phyloP scores from a whole-genome alignment of 1,140 invertebrate species.

The Ips typographus region DNA sequence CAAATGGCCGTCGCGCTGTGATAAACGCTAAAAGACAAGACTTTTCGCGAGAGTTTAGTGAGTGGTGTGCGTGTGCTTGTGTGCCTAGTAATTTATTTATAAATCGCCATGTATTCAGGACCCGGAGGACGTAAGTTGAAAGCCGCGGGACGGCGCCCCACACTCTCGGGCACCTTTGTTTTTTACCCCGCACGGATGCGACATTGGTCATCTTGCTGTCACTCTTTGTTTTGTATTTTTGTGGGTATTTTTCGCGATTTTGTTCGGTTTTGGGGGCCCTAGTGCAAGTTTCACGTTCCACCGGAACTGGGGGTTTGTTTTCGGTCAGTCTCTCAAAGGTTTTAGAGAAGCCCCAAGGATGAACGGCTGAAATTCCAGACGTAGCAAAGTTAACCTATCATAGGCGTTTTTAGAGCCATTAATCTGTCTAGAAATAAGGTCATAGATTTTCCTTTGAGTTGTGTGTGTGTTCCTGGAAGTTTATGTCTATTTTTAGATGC shows the following conservation, averaged over 20 bases:
- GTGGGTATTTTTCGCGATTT: slow-evolving; percentile 8
- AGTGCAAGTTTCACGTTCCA: too few species aligned
- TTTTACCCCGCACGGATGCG: slow-evolving; percentile 17
- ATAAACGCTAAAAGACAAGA: slow-evolving; percentile 44
- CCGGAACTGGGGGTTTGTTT: too few species aligned
- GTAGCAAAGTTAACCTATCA: slow-evolving; percentile 25
- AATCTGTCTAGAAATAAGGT: slow-evolving; percentile 29
- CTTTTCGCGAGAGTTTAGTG: slow-evolving; percentile 45
- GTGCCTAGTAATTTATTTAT: slow-evolving; percentile 42
- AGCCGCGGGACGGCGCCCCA: not conserved
- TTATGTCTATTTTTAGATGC: slow-evolving; percentile 7
- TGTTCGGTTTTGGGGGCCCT: not conserved
- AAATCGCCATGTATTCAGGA: slow-evolving; percentile 48
- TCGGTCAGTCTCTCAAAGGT: too few species aligned
- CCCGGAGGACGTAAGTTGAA: slow-evolving; percentile 50
- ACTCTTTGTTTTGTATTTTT: slow-evolving; percentile 37
- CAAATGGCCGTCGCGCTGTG: slow-evolving; percentile 51
- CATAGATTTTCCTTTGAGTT: slow-evolving; percentile 19
- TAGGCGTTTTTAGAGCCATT: slow-evolving; percentile 3
- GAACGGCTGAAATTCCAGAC: not conserved
- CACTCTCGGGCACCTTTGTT: slow-evolving; percentile 19
- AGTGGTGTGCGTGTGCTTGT: slow-evolving; percentile 48
- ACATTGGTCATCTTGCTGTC: slow-evolving; percentile 4
- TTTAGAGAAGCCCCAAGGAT: too few species aligned
- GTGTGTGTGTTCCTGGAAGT: slow-evolving; percentile 1